A percentile compares a stretch with the other conserved stretches of the same genome.
Evolutionary conservation across 2,113 vertebrate species (phyloP).

Genomic region (Bubo blakistoni): DNA sequence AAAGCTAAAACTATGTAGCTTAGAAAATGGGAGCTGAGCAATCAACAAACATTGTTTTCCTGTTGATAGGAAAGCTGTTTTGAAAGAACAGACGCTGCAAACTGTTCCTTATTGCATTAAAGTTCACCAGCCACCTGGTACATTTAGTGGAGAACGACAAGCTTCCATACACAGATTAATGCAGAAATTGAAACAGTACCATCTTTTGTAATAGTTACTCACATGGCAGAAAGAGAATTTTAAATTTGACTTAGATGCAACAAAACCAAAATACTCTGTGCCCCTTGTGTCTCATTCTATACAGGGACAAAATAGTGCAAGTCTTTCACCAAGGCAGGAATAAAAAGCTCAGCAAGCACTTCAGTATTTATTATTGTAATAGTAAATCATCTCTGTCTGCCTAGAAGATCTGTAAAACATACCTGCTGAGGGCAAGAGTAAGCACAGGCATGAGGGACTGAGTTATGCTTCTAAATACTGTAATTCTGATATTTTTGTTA

Average conservation of each 20-base stretch:
- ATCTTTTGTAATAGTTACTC: background rate
- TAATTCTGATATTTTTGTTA: background rate
- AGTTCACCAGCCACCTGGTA: slow-evolving; percentile 18
- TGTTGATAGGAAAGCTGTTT: slow-evolving; percentile 13
- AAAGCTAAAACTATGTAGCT: background rate
- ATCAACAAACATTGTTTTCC: slow-evolving; percentile 1
- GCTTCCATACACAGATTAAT: background rate
- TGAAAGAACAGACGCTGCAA: slow-evolving; percentile 28
- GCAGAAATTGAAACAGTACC: background rate
- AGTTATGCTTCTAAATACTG: background rate
- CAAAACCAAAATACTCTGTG: background rate
- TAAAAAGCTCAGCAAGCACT: background rate
- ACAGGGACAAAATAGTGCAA: background rate
- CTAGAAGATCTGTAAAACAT: background rate
- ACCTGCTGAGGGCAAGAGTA: background rate
- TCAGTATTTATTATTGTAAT: background rate
- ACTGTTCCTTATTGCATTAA: background rate
- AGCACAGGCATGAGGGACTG: background rate
- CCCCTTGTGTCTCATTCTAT: background rate
- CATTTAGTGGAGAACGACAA: background rate
- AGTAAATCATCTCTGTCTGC: slow-evolving; percentile 16
- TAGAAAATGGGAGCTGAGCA: background rate
- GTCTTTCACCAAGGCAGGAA: background rate
- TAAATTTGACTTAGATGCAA: background rate
- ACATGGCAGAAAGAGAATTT: background rate